A percentile compares a stretch with the other conserved stretches of the same genome.
phyloP scores from a whole-genome alignment of 2,113 vertebrate genomes.

The Platysteira castanea region DNA sequence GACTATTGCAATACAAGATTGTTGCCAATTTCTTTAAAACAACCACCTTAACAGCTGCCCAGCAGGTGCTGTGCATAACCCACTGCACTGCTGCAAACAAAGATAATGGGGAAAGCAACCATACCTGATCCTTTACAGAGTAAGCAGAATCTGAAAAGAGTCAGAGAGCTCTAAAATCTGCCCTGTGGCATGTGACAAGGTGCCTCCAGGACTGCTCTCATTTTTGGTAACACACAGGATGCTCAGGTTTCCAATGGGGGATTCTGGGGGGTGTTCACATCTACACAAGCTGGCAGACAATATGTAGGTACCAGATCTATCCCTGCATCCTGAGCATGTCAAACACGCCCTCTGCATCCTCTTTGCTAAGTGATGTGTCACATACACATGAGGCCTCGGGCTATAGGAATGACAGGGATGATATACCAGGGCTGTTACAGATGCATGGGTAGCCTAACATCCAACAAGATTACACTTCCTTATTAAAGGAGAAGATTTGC shows the following conservation, averaged over 20 bases:
- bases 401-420: neutral
- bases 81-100: neutral
- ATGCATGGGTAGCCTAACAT: neutral
- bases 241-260: rapidly evolving
- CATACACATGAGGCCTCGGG: neutral
- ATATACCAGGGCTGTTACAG: neutral
- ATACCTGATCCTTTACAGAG: neutral
- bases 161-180: neutral
- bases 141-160: neutral
- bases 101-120: neutral
- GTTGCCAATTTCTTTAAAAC: neutral
- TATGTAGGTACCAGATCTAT: rapidly evolving
- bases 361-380: neutral
- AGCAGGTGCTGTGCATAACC: neutral
- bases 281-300: neutral
- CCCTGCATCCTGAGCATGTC: neutral
- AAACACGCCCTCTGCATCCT: neutral
- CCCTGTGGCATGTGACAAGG: neutral
- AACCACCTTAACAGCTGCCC: neutral
- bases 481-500: neutral
- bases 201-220: neutral
- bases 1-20: neutral
- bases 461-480: neutral
- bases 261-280: no score
- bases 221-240: rapidly evolving